These are phyloP conservation scores for Scortum barcoo DNA, from an alignment of 2,113 vertebrate species.

Conservation along the genomic window DNA sequence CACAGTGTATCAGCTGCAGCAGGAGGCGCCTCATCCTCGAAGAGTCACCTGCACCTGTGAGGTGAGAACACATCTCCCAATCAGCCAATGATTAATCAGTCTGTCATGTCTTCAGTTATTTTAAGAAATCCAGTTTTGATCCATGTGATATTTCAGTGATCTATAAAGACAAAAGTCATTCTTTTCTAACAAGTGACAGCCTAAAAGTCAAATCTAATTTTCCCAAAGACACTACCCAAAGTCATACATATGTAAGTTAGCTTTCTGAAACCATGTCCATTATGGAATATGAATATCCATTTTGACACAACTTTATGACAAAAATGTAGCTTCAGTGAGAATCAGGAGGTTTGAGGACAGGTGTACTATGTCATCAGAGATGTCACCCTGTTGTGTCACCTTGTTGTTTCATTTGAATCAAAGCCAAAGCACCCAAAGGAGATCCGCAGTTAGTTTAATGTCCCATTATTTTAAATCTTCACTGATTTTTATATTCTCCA, in stretches of 20 bases:
- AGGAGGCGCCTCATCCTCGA: conserved; percentile 97
- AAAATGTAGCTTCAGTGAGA: neutral
- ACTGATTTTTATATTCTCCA: neutral
- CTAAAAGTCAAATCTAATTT: too few species aligned
- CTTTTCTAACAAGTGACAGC: too few species aligned
- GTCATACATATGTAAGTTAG: too few species aligned
- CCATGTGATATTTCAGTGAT: neutral
- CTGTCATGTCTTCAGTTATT: neutral
- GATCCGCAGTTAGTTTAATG: neutral
- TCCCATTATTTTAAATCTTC: neutral
- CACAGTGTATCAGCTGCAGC: conserved; percentile 97
- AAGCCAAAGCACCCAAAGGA: neutral
- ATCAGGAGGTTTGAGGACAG: neutral
- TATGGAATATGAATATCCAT: too few species aligned
- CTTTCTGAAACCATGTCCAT: too few species aligned
- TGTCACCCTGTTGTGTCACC: too few species aligned
- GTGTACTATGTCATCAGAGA: neutral
- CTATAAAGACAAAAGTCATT: too few species aligned
- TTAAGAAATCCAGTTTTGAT: neutral
- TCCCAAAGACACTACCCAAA: neutral
- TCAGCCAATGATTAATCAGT: neutral
- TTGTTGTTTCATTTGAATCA: neutral
- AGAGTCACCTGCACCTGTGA: conserved; percentile 84
- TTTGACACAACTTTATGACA: neutral
- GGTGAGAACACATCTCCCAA: conserved; percentile 65